Percentiles rank a stretch among this genome's conserved stretches.
These are phyloP conservation scores for Gallinago paraguaiae DNA, from an alignment of 2,113 vertebrate species.

Conservation along the genomic window DNA sequence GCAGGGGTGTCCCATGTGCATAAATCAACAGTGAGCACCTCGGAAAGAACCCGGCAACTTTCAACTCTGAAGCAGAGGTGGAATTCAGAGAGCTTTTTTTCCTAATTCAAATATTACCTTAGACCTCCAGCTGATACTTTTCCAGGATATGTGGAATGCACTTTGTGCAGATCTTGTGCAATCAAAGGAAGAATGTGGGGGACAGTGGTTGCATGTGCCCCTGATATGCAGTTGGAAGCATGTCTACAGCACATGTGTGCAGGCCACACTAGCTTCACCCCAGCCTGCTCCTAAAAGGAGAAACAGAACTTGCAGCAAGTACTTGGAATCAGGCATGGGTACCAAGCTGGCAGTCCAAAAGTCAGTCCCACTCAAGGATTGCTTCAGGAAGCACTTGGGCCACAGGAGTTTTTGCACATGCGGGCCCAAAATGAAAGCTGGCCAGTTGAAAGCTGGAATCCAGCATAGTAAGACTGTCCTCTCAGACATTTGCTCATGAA, in stretches of 20 bases:
- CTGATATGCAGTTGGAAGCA: background rate
- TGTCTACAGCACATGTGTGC: background rate
- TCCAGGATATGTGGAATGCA: background rate
- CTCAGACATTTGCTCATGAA: no score
- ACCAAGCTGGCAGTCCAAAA: background rate
- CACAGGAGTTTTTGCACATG: rapidly evolving
- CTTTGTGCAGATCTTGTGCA: background rate
- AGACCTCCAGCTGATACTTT: background rate
- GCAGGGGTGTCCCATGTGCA: background rate
- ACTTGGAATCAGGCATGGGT: background rate
- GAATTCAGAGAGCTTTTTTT: background rate
- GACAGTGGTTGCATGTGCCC: background rate
- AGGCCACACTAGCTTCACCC: background rate
- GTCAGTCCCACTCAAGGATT: background rate
- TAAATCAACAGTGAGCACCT: background rate
- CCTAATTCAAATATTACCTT: background rate
- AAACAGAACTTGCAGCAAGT: background rate
- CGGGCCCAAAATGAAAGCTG: background rate
- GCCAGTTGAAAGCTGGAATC: background rate
- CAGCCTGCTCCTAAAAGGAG: background rate
- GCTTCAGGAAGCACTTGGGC: background rate
- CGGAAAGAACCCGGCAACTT: background rate
- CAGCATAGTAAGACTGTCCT: background rate
- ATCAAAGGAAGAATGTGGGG: background rate
- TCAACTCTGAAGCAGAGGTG: background rate